Evolutionary conservation across 2,797 vertebrate species (phyloP).

Genomic region (Leuciscus waleckii): DNA sequence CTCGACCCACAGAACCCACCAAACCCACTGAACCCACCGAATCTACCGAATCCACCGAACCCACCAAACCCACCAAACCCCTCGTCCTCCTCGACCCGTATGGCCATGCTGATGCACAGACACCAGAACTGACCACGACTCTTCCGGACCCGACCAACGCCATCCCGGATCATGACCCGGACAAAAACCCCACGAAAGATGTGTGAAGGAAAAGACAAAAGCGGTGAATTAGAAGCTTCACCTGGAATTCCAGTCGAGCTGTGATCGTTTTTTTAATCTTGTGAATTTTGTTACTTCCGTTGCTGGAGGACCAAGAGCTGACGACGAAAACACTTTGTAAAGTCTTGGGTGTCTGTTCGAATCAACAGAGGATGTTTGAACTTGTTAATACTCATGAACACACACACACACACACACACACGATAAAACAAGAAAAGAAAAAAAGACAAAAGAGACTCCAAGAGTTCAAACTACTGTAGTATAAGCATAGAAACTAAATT

Average conservation of each 20-base stretch:
- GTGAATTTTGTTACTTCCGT: constrained; percentile 92
- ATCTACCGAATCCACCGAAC: constrained; percentile 77
- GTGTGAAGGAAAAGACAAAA: constrained; percentile 80
- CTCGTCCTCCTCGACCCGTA: constrained; percentile 85
- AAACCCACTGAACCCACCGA: fast-evolving
- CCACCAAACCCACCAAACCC: constrained; percentile 81
- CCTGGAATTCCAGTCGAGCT: constrained; percentile 97
- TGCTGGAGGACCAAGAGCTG: constrained; percentile 85
- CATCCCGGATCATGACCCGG: constrained; percentile 64
- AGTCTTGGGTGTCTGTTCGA: constrained; percentile 94
- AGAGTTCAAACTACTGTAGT: constrained; percentile 99
- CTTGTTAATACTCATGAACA: constrained; percentile 59
- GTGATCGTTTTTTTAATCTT: constrained; percentile 90
- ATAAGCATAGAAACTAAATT: constrained; percentile 99
- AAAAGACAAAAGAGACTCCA: constrained; percentile 89
- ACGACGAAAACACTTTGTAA: constrained; percentile 95
- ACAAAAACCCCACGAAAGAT: constrained; percentile 75
- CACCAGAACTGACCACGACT: constrained; percentile 93
- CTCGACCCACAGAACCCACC: fast-evolving
- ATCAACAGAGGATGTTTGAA: constrained; percentile 79
- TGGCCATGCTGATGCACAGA: constrained; percentile 97
- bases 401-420: constrained; percentile 45
- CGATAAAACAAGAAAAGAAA: constrained; percentile 79
- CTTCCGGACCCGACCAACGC: constrained; percentile 90
- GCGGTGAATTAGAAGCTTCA: constrained; percentile 89